phyloP scores from a whole-genome alignment of 2,888 invertebrate species.

The Eurytoma californica region DNA sequence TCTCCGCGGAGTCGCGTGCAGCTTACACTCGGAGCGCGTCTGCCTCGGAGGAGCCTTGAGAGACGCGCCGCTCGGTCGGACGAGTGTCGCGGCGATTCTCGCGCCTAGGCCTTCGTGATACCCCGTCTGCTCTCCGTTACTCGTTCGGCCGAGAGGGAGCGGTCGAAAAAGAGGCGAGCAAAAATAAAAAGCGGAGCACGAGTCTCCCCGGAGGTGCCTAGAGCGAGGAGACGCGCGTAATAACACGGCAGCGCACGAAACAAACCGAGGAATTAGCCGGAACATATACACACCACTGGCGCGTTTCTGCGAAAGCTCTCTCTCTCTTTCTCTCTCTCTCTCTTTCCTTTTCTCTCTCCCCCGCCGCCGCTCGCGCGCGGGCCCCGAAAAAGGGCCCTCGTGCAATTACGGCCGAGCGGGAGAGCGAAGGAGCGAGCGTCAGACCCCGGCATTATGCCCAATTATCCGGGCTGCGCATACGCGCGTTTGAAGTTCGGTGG shows the following conservation, averaged over 20 bases:
- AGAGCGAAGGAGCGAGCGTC: constrained; percentile 37
- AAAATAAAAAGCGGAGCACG: constrained; percentile 8
- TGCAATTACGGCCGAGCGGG: constrained; percentile 69
- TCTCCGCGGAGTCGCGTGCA: constrained; percentile 1
- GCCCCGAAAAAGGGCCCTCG: constrained; percentile 64
- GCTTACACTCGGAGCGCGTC: no score
- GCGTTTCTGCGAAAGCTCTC: constrained; percentile 68
- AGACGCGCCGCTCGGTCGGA: neutral
- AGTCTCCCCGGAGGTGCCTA: constrained; percentile 42
- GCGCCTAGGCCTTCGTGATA: constrained; percentile 45
- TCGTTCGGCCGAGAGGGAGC: neutral
- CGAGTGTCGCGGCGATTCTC: constrained; percentile 49
- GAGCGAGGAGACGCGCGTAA: constrained; percentile 62
- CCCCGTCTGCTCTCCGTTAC: neutral
- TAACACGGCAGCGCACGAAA: constrained; percentile 68
- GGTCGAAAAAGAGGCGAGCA: neutral
- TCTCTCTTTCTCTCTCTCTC: constrained; percentile 42
- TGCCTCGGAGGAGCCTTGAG: constrained; percentile 21
- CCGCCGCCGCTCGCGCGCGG: constrained; percentile 40
- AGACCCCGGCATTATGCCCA: constrained; percentile 74
- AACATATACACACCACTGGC: constrained; percentile 61
- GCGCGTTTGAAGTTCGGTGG: constrained; percentile 66
- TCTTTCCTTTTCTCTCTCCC: constrained; percentile 29
- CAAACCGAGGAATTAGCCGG: constrained; percentile 70
- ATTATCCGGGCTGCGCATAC: constrained; percentile 70